These are phyloP conservation scores for Hydrochoerus hydrochaeris DNA, from an alignment of 2,113 vertebrate genomes.

Conservation along the genomic window DNA sequence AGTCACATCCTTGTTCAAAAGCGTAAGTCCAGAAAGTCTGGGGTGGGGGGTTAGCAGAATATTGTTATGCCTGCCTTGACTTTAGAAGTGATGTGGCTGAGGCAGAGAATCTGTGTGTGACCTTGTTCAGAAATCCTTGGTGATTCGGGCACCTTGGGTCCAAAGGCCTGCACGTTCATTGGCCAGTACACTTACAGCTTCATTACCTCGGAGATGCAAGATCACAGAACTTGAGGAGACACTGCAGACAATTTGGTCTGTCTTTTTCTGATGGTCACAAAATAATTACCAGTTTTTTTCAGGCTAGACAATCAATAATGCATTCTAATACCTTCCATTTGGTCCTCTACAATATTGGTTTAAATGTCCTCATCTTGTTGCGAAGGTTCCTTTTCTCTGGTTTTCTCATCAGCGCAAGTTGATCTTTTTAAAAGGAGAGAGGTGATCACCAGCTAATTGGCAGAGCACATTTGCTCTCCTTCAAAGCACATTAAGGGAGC, in stretches of 20 bases:
- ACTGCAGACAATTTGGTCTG: background rate
- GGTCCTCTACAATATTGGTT: slow-evolving; percentile 53
- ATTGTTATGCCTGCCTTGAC: no score
- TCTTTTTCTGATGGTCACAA: slow-evolving; percentile 28
- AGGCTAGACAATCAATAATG: slow-evolving; percentile 62
- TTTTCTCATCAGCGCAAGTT: slow-evolving; percentile 64
- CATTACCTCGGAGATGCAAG: background rate
- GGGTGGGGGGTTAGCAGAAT: background rate
- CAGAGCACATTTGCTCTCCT: slow-evolving; percentile 59
- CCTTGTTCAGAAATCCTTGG: background rate
- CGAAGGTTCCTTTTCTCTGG: slow-evolving; percentile 58
- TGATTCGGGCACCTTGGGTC: background rate
- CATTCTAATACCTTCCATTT: slow-evolving; percentile 61
- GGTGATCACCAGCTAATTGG: slow-evolving; percentile 62
- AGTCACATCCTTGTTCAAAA: background rate
- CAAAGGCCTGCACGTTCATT: background rate
- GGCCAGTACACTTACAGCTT: background rate
- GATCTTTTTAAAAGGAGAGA: slow-evolving; percentile 61
- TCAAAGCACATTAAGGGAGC: slow-evolving; percentile 38
- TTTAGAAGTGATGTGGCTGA: background rate
- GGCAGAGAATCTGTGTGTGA: background rate
- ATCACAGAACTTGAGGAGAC: background rate
- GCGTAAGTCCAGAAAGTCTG: background rate
- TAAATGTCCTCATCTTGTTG: slow-evolving; percentile 59
- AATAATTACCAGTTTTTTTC: slow-evolving; percentile 58